Evolutionary conservation across 2,797 vertebrate species (phyloP).

Genomic region (Gouania willdenowi): DNA sequence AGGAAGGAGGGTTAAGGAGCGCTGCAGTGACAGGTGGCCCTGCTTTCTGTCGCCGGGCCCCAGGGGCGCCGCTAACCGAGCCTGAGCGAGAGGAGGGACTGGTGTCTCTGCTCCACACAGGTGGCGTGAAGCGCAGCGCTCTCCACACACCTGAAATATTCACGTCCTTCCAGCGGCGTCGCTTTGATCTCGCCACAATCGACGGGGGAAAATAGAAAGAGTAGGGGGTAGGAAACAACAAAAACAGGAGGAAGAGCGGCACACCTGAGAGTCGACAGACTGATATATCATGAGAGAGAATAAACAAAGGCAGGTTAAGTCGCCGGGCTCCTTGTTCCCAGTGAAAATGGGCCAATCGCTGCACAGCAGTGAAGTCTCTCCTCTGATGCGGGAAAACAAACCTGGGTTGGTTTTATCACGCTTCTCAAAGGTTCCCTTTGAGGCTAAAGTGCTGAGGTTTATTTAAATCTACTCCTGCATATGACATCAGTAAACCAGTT

Average conservation of each 20-base stretch:
- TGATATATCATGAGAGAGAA: constrained; percentile 83
- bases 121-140: constrained; percentile 73
- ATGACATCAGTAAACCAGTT: too few species aligned
- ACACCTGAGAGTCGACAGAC: constrained; percentile 81
- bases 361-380: constrained; percentile 37
- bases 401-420: too few species aligned
- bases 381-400: constrained; percentile 29
- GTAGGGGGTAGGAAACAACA: constrained; percentile 67
- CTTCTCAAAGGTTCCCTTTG: too few species aligned
- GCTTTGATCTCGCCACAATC: constrained; percentile 79
- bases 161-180: constrained; percentile 72
- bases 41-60: constrained; percentile 71
- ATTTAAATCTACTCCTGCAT: too few species aligned
- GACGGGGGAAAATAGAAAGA: constrained; percentile 65
- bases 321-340: constrained; percentile 47
- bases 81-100: constrained; percentile 70
- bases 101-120: constrained; percentile 68
- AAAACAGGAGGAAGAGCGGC: constrained; percentile 78
- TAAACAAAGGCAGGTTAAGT: constrained; percentile 77
- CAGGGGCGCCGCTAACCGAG: constrained; percentile 65
- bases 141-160: constrained; percentile 82
- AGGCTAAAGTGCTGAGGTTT: too few species aligned
- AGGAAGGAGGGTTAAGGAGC: constrained; percentile 59
- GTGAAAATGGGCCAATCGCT: constrained; percentile 76
- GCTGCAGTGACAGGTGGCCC: constrained; percentile 77